Conservation (phyloP, 2,113 vertebrate genomes). For the Barnardius zonarius region DNA sequence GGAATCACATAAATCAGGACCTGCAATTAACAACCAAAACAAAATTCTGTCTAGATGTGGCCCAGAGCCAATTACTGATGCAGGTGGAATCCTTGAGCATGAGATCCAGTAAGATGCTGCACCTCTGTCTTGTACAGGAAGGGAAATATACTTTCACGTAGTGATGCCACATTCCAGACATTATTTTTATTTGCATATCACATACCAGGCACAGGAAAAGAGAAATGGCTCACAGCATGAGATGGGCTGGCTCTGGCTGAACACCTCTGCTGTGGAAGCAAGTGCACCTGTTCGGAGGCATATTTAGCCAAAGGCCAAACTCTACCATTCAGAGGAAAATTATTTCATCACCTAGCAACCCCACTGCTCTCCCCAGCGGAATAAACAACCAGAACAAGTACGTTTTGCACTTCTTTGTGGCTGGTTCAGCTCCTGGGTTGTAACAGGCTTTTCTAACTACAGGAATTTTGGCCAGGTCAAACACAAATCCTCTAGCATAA, state of each 20-base stretch:
- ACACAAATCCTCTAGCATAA: background rate
- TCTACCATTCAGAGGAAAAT: background rate
- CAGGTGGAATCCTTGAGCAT: background rate
- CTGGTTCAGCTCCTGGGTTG: background rate
- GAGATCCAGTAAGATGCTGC: background rate
- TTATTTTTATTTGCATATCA: background rate
- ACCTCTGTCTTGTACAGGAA: background rate
- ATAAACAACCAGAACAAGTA: background rate
- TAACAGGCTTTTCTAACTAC: background rate
- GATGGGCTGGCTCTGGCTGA: background rate
- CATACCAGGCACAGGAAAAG: background rate
- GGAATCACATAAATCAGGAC: background rate
- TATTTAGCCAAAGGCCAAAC: background rate
- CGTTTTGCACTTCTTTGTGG: background rate
- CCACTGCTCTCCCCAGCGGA: background rate
- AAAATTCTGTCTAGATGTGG: background rate
- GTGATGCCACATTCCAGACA: background rate
- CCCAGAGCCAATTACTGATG: background rate
- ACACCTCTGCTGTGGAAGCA: background rate
- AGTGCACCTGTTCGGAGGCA: background rate
- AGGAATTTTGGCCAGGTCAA: background rate
- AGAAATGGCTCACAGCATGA: background rate
- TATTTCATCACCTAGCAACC: background rate
- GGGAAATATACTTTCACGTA: background rate
- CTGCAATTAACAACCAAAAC: background rate